These are phyloP conservation scores for Oscheius sp. DNA, from an alignment of 2,888 invertebrate genomes.

Conservation along the genomic window DNA sequence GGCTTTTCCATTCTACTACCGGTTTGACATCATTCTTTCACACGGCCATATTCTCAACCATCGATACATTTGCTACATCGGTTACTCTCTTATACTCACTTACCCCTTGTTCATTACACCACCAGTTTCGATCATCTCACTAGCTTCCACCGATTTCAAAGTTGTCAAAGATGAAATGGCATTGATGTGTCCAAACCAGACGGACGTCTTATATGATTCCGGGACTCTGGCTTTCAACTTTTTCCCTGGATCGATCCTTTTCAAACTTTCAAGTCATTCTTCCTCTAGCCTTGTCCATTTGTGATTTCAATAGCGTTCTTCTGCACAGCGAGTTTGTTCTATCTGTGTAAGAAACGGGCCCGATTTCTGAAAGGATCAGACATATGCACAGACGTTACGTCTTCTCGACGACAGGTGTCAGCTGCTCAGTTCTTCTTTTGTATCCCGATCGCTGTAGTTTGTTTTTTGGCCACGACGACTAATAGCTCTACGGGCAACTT, in stretches of 20 bases:
- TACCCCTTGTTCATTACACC: background rate
- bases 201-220: background rate
- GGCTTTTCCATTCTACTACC: conserved; percentile 3
- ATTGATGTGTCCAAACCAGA: background rate
- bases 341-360: background rate
- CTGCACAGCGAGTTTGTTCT: background rate
- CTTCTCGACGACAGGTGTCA: background rate
- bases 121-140: conserved; percentile 1
- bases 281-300: background rate
- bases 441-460: background rate
- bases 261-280: conserved; percentile 8
- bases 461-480: background rate
- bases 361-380: background rate
- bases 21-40: background rate
- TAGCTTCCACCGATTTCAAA: background rate
- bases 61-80: background rate
- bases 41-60: background rate
- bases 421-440: background rate
- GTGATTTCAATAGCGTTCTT: background rate
- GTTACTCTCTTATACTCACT: conserved; percentile 1
- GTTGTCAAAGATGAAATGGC: conserved; percentile 9
- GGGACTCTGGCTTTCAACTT: conserved; percentile 7
- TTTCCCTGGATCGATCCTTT: background rate
- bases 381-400: background rate
- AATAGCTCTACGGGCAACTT: background rate